phyloP scores from a whole-genome alignment of 2,797 vertebrate genomes.

The Myotis planiceps region DNA sequence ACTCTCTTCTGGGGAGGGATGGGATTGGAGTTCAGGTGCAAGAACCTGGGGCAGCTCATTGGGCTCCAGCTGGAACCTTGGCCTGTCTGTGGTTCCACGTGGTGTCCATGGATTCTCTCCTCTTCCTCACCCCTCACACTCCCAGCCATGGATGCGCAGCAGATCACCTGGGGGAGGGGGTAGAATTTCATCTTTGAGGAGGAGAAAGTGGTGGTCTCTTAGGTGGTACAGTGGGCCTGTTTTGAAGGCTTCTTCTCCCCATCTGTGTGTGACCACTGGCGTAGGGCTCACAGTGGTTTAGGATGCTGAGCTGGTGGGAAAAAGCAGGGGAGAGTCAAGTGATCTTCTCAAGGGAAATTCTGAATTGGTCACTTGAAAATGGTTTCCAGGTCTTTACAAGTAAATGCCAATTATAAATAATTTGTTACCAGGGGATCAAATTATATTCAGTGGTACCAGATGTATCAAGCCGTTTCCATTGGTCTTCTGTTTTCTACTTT shows the following conservation, averaged over 20 bases:
- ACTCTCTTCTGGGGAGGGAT: neutral
- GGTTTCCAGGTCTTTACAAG: neutral
- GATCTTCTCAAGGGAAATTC: neutral
- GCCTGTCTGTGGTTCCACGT: neutral
- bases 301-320: neutral
- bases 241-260: neutral
- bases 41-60: neutral
- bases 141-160: neutral
- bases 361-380: neutral
- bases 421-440: neutral
- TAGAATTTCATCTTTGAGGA: neutral
- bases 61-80: neutral
- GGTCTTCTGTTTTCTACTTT: neutral
- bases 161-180: fast-evolving
- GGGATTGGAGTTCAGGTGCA: neutral
- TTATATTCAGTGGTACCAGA: neutral
- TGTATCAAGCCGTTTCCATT: neutral
- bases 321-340: neutral
- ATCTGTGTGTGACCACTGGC: neutral
- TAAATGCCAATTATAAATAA: neutral
- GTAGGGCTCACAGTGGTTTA: neutral
- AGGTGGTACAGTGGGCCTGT: neutral
- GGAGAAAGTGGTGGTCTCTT: neutral
- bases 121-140: fast-evolving
- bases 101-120: neutral